Evolutionary conservation across 2,113 vertebrate species (phyloP), one percentile per base, ranked within the genome.

Genomic region (Pica pica): DNA sequence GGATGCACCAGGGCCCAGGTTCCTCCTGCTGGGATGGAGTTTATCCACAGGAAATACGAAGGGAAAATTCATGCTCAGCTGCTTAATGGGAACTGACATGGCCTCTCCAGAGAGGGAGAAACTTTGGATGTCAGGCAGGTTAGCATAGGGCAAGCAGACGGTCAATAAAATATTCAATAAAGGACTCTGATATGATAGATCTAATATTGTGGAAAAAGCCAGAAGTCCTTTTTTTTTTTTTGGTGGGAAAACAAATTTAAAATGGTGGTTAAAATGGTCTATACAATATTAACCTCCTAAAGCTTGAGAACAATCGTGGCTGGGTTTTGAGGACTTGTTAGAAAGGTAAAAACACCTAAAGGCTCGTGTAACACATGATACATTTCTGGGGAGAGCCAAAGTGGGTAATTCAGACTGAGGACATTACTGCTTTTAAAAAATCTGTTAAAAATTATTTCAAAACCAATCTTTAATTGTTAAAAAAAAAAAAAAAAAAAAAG

Each of bases 111-210:
- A 97, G 98, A 98, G 98, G 96, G 89, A 94, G 98, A 95, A 98
- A 98, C 98, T 98, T 97, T 97, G 98, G 98, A 99, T 98, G 98
- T 98, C 98, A 98, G 98, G 97, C 97, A 98, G 98, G 98, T 98
- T 98, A 98, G 98, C 97, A 98, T 21, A 97, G 98, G 98, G 98
- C 98, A 98, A 97, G 97, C 97, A 99, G 98, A 98, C 97, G 98
- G 98, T 98, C 98, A 98, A 98, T 98, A 98, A 99, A 99, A 99
- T 98, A 99, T 98, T 99, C 98, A 99, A 98, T 98, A 98, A 98
- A 98, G 95, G 95, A 94, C 98, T 98, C 97, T 98, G 97, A 98
- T 98, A 98, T 98, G 97, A 99, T 98, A 97, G 98, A 98, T 98
- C 97, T 98, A 98, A 98, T 98, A 98, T 89, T 96, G 96, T 80